Conservation (phyloP, 2,797 vertebrate genomes). For the Falco cherrug region DNA sequence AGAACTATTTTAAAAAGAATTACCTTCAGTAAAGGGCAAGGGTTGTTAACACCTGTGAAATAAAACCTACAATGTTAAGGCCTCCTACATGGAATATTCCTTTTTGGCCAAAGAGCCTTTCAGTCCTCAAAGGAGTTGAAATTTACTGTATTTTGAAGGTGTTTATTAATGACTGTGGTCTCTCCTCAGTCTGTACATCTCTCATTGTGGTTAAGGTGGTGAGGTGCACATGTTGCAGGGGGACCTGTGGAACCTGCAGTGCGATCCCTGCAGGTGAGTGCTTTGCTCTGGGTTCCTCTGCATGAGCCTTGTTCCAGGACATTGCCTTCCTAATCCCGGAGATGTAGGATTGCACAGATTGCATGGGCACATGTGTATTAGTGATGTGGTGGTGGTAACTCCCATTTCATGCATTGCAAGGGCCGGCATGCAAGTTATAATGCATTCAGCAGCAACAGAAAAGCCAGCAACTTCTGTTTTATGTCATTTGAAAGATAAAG, state of each 20-base stretch:
- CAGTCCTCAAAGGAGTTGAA: neutral
- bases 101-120: neutral
- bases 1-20: neutral
- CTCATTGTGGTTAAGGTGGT: neutral
- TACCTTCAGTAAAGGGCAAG: neutral
- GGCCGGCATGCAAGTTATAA: neutral
- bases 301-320: neutral
- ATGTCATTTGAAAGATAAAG: neutral
- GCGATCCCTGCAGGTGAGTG: neutral
- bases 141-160: neutral
- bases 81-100: neutral
- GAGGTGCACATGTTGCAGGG: neutral
- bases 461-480: neutral
- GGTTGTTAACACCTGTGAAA: neutral
- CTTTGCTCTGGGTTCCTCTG: neutral
- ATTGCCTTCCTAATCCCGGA: neutral
- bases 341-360: neutral
- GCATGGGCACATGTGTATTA: rapidly evolving
- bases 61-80: neutral
- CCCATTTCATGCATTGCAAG: neutral
- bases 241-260: neutral
- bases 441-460: neutral
- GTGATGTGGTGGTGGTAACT: neutral
- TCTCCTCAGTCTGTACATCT: neutral
- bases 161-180: neutral